Evolutionary conservation across 2,113 vertebrate genomes (phyloP).

Genomic region (Thamnophis sirtalis): DNA sequence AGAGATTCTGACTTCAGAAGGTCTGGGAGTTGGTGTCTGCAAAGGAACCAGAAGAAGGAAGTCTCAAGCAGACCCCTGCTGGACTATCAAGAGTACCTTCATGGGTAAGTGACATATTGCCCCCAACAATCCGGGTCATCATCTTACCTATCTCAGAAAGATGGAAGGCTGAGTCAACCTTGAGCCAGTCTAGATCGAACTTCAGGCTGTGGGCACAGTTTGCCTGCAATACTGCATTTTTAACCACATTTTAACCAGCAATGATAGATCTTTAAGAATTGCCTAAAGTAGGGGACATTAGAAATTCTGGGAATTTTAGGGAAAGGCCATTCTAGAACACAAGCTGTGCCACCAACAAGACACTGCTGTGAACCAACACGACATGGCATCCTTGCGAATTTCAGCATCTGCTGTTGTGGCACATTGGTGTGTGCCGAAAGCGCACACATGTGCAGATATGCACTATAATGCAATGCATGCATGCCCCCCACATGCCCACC

Average conservation of each 20-base stretch:
- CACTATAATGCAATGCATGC: no score
- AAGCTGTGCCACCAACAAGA: neutral
- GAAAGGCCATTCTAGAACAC: neutral
- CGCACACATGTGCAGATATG: no score
- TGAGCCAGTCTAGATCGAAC: no score
- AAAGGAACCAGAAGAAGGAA: neutral
- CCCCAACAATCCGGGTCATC: no score
- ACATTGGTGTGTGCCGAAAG: no score
- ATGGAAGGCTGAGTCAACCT: no score
- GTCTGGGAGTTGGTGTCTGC: neutral
- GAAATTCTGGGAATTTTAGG: neutral
- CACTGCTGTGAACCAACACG: neutral
- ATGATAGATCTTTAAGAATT: neutral
- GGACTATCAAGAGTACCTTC: slow-evolving; percentile 27
- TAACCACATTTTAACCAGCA: neutral
- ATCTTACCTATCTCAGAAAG: no score
- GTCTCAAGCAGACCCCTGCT: neutral
- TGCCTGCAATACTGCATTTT: no score
- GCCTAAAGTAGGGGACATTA: neutral
- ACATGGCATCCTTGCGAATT: neutral
- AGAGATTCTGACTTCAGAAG: neutral
- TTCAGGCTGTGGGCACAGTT: no score
- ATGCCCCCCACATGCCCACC: no score
- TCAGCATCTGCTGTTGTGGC: no score
- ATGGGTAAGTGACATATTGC: slow-evolving; percentile 6